Evolutionary conservation across 2,888 invertebrate genomes (phyloP).

Genomic region (Himalopsyche japonica): DNA sequence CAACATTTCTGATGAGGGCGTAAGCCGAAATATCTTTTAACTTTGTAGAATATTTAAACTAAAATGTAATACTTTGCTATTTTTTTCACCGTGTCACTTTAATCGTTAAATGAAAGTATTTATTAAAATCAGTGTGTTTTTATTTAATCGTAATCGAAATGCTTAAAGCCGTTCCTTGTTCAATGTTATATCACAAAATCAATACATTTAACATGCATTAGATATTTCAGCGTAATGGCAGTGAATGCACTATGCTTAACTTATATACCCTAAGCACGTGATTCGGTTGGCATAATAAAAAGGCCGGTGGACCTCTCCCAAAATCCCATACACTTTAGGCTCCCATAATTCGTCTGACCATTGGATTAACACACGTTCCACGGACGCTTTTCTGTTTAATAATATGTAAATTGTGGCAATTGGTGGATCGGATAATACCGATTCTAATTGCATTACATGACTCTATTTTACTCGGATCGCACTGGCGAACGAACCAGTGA

Average conservation of each 20-base stretch:
- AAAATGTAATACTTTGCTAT: no score
- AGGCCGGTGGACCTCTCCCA: neutral
- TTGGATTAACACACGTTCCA: constrained; percentile 33
- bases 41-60: no score
- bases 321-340: constrained; percentile 17
- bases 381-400: constrained; percentile 34
- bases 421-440: constrained; percentile 38
- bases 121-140: no score
- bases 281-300: neutral
- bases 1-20: no score
- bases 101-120: no score
- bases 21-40: no score
- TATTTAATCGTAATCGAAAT: no score
- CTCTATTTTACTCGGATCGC: constrained; percentile 27
- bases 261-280: neutral
- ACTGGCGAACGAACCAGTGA: neutral
- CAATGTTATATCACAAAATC: no score
- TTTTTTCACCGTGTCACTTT: no score
- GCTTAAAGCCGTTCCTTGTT: no score
- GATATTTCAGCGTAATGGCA: neutral
- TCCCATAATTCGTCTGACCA: constrained; percentile 26
- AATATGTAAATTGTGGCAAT: constrained; percentile 40
- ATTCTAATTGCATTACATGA: constrained; percentile 40
- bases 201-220: no score
- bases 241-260: neutral